phyloP scores from a whole-genome alignment of 2,113 vertebrate genomes.

The Tricholaema leucomelas region DNA sequence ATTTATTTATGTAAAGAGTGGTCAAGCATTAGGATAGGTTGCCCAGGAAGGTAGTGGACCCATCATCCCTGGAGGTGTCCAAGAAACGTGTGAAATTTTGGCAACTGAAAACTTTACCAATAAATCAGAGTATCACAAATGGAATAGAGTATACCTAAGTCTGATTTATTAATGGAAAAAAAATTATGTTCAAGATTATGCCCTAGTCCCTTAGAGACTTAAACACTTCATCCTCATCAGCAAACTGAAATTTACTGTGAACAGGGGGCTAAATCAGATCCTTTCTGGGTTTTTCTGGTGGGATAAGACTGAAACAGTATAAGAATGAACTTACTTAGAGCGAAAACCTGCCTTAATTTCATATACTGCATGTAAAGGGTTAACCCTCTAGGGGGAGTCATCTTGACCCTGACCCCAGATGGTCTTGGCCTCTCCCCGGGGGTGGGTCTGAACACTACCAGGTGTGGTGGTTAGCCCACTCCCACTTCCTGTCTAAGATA shows the following conservation, averaged over 20 bases:
- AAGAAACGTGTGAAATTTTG: not conserved
- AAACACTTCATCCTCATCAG: not conserved
- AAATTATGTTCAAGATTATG: not conserved
- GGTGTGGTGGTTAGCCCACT: too few relatives aligned
- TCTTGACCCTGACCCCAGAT: too few relatives aligned
- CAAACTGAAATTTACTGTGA: not conserved
- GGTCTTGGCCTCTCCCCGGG: too few relatives aligned
- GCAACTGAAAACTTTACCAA: not conserved
- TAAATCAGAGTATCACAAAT: not conserved
- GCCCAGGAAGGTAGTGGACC: too few relatives aligned
- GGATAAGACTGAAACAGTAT: not conserved
- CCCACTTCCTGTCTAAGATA: too few relatives aligned
- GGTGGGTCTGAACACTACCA: too few relatives aligned
- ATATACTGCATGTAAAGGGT: too few relatives aligned
- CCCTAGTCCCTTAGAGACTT: not conserved
- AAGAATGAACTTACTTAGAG: not conserved
- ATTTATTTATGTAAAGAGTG: too few relatives aligned
- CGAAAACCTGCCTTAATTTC: not conserved
- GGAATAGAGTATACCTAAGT: not conserved
- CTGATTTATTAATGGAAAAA: not conserved
- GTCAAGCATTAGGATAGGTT: too few relatives aligned
- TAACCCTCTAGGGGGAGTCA: too few relatives aligned
- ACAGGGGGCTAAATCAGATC: not conserved
- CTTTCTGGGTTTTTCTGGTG: not conserved
- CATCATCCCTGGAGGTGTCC: too few relatives aligned